phyloP scores from a whole-genome alignment of 2,888 invertebrate species.

The Oscheius sp. region DNA sequence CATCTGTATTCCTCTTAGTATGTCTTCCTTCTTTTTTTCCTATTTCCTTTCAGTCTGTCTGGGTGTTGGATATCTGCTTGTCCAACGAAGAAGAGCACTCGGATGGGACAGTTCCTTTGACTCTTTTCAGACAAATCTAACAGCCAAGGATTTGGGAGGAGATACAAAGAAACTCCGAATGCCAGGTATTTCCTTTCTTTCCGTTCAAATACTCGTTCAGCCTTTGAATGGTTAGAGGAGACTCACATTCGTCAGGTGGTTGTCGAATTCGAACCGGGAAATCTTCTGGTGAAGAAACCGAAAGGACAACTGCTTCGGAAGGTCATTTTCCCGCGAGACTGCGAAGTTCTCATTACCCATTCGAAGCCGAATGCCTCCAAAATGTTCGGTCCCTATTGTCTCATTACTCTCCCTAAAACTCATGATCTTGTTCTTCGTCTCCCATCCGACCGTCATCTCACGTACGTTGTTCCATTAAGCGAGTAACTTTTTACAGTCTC shows the following conservation, averaged over 20 bases:
- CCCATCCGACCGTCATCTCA: conserved; percentile 73
- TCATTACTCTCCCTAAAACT: conserved; percentile 83
- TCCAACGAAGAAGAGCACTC: conserved; percentile 71
- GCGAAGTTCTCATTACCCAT: conserved; percentile 37
- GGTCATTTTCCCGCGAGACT: conserved; percentile 81
- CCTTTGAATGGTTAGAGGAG: conserved; percentile 68
- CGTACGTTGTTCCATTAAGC: too few relatives aligned
- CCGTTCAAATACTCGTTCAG: conserved; percentile 30
- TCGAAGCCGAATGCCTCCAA: conserved; percentile 76
- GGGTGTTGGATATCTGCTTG: conserved; percentile 89
- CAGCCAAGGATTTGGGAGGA: neutral
- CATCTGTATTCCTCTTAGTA: conserved; percentile 85
- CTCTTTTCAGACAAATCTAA: neutral
- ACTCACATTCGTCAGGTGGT: conserved; percentile 54
- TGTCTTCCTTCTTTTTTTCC: conserved; percentile 46
- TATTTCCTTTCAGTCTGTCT: conserved; percentile 78
- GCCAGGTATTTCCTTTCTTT: neutral
- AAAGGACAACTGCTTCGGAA: conserved; percentile 88
- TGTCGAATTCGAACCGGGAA: conserved; percentile 40
- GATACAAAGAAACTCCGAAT: neutral
- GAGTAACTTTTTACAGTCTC: neutral
- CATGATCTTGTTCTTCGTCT: conserved; percentile 92
- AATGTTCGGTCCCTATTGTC: conserved; percentile 79
- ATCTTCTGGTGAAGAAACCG: conserved; percentile 57
- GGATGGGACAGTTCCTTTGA: conserved; percentile 75